Percentiles rank a stretch among this genome's conserved stretches.
phyloP scores from a whole-genome alignment of 2,888 invertebrate genomes.

The Meandrusa payeni region DNA sequence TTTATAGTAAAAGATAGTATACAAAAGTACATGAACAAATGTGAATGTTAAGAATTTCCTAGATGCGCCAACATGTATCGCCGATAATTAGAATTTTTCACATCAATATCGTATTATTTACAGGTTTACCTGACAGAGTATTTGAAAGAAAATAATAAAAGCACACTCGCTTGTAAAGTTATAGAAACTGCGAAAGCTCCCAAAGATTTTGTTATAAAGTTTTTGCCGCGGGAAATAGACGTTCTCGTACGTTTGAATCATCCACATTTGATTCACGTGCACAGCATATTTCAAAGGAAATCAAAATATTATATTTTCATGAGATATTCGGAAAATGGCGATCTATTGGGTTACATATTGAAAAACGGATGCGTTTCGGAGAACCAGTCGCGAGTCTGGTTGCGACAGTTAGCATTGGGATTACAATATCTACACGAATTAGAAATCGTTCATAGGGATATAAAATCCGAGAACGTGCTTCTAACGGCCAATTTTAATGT shows the following conservation, averaged over 20 bases:
- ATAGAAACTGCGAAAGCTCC: slow-evolving; percentile 88
- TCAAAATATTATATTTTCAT: slow-evolving; percentile 89
- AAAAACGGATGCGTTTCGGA: slow-evolving; percentile 85
- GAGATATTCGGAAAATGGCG: slow-evolving; percentile 89
- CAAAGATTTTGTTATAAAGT: slow-evolving; percentile 88
- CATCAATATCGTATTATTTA: slow-evolving; percentile 6
- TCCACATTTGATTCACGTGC: slow-evolving; percentile 89
- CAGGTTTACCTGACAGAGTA: slow-evolving; percentile 71
- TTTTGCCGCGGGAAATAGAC: slow-evolving; percentile 91
- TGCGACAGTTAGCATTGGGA: slow-evolving; percentile 84
- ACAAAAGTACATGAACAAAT: no score
- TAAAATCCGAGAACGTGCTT: slow-evolving; percentile 91
- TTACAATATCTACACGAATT: slow-evolving; percentile 87
- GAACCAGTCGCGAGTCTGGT: slow-evolving; percentile 86
- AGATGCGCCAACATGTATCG: no score
- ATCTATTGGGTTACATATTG: slow-evolving; percentile 86
- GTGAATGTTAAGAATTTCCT: no score
- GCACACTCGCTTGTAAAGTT: slow-evolving; percentile 85
- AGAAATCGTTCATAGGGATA: slow-evolving; percentile 88
- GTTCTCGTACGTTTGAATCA: slow-evolving; percentile 88
- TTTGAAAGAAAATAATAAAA: slow-evolving; percentile 52
- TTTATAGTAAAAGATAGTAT: no score
- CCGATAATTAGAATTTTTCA: not conserved
- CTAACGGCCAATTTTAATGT: slow-evolving; percentile 87
- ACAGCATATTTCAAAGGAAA: slow-evolving; percentile 87